Percentiles rank a stretch among this genome's conserved stretches.
Conservation (phyloP, 2,797 vertebrate genomes). For the Diplodus puntazzo region DNA sequence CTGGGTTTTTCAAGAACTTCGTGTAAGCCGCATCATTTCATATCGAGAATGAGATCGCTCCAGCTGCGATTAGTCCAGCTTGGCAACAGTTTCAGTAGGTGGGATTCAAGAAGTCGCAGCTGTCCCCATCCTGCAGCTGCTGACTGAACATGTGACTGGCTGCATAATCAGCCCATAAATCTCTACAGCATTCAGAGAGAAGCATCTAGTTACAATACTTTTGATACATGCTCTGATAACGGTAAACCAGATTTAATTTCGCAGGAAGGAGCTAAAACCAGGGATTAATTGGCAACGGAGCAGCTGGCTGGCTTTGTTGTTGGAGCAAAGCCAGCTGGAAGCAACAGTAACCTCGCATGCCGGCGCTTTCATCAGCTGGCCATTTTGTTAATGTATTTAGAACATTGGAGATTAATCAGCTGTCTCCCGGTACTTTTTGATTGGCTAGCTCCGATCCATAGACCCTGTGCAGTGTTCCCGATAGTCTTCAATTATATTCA, state of each 20-base stretch:
- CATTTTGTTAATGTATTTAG: constrained; percentile 64
- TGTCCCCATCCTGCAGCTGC: constrained; percentile 72
- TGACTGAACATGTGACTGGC: constrained; percentile 62
- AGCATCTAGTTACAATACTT: constrained; percentile 30
- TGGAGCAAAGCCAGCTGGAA: constrained; percentile 62
- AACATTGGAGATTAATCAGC: constrained; percentile 61
- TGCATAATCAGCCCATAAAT: constrained; percentile 55
- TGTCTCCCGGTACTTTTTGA: constrained; percentile 45
- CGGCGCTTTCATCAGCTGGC: constrained; percentile 63
- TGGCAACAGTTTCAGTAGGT: constrained; percentile 65
- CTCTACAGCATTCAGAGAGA: constrained; percentile 36
- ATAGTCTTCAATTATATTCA: constrained; percentile 38
- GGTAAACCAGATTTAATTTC: constrained; percentile 35
- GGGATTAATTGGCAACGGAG: constrained; percentile 31
- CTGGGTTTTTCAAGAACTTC: constrained; percentile 24
- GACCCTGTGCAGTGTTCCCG: constrained; percentile 31
- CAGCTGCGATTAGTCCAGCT: constrained; percentile 72
- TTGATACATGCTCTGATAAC: constrained; percentile 39
- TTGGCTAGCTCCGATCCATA: constrained; percentile 51
- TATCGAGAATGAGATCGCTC: constrained; percentile 44
- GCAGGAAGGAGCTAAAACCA: constrained; percentile 48
- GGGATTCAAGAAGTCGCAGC: constrained; percentile 75
- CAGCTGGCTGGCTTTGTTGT: constrained; percentile 39
- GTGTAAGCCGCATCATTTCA: constrained; percentile 47
- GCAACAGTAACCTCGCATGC: constrained; percentile 38